Evolutionary conservation across 2,113 vertebrate genomes (phyloP), one percentile per base, ranked within the genome.

Genomic region (Hirundichthys speculiger): DNA sequence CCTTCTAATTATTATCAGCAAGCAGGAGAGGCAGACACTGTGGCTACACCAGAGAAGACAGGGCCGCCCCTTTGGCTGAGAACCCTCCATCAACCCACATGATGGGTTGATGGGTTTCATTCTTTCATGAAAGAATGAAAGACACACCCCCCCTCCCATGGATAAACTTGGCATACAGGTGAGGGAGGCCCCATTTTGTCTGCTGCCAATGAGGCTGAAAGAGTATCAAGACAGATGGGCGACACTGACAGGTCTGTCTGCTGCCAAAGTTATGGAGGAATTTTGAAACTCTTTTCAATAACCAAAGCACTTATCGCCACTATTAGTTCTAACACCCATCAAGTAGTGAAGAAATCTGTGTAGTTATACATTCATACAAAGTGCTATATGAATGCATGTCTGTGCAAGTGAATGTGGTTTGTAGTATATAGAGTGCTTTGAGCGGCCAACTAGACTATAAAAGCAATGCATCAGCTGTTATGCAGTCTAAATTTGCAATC

Each of bases 141-240:
- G 22, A 27, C n/a, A 22, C 15, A 16, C 39, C 42, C 30, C 64
- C 34, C 46, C 40, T 69, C 77, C 60, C 3, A n/a, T 49, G 57
- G 73, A 68, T 63, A 20, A 38, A 72, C 57, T 58, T 72, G 64
- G 69, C 75, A 83, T 69, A 73, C 84, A 87, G 80, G 81, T 82
- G 71, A 87, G 39, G 40, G 72, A 76, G 69, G 70, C 62, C 53
- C 64, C 45, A 79, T 76, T 89, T 88, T 91, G 86, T 89, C 89
- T 65, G 56, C 52, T 69, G 57, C 74, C 82, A 87, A 49, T 82
- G 67, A 49, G 79, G 86, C 89, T 71, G 68, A 89, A 88, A 84
- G 64, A 65, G 65, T 53, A 73, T 25, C 53, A 53, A 80, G 80
- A 89, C 86, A 80, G 79, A 86, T 54, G 68, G 83, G 88, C 72